Evolutionary conservation across 1,140 invertebrate species (phyloP).

Genomic region (Drosophila kepulauana): DNA sequence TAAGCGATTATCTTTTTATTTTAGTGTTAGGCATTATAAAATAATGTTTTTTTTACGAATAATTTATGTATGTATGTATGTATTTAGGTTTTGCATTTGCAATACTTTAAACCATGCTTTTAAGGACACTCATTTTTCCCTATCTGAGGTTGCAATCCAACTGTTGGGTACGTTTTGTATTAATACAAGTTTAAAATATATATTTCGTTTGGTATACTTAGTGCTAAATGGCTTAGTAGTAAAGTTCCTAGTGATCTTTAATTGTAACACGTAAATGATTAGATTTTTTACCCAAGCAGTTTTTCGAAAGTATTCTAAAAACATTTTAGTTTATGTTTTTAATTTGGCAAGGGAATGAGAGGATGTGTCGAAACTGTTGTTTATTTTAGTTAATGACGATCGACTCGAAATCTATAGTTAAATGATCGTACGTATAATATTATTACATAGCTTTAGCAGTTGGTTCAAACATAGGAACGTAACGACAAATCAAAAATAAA

Average conservation of each 20-base stretch:
- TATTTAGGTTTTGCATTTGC: slow-evolving; percentile 40
- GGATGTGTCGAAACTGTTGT: slow-evolving; percentile 17
- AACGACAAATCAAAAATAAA: slow-evolving; percentile 51
- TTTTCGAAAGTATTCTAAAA: slow-evolving; percentile 43
- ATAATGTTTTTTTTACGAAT: slow-evolving; percentile 62
- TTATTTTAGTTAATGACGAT: slow-evolving; percentile 30
- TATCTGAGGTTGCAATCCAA: slow-evolving; percentile 16
- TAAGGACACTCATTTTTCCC: slow-evolving; percentile 70
- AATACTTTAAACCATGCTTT: slow-evolving; percentile 62
- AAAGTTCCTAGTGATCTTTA: slow-evolving; percentile 33
- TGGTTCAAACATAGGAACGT: slow-evolving; percentile 66
- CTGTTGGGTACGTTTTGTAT: slow-evolving; percentile 21
- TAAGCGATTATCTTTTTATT: slow-evolving; percentile 60
- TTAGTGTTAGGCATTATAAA: slow-evolving; percentile 65
- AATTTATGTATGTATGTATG: slow-evolving; percentile 46
- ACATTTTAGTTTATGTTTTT: slow-evolving; percentile 21
- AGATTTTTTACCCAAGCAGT: slow-evolving; percentile 69
- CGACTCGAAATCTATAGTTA: slow-evolving; percentile 26
- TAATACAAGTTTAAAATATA: slow-evolving; percentile 53
- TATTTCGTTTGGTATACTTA: slow-evolving; percentile 68
- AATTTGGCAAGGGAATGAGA: slow-evolving; percentile 42
- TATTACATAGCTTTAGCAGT: slow-evolving; percentile 14
- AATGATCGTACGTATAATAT: slow-evolving; percentile 12
- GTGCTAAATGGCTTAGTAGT: slow-evolving; percentile 69
- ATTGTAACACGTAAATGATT: slow-evolving; percentile 29